A percentile compares a stretch with the other conserved stretches of the same genome.
Evolutionary conservation across 2,888 invertebrate species (phyloP).

Genomic region (Stramonita haemastoma): DNA sequence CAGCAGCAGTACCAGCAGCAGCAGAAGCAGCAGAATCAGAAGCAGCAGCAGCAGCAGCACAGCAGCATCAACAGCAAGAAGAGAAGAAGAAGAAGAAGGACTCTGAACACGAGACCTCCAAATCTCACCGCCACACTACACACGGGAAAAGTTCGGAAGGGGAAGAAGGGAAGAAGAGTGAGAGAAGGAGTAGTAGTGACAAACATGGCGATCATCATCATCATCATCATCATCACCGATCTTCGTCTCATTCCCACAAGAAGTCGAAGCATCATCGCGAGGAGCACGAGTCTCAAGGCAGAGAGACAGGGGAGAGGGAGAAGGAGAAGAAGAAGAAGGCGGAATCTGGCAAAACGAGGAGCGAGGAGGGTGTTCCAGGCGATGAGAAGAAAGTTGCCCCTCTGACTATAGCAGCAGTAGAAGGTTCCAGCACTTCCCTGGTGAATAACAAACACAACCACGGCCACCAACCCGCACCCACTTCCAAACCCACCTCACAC

Average conservation of each 20-base stretch:
- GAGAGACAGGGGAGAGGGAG: neutral
- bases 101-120: neutral
- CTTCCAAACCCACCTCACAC: neutral
- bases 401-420: neutral
- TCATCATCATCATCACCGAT: too few species aligned
- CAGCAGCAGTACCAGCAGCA: neutral
- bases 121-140: neutral
- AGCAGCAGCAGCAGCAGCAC: neutral
- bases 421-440: neutral
- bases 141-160: neutral
- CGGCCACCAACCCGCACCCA: neutral
- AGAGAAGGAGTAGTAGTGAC: neutral
- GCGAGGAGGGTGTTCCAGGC: too few species aligned
- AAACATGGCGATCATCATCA: neutral
- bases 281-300: too few species aligned
- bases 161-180: neutral
- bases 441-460: neutral
- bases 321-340: neutral
- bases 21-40: neutral
- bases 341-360: neutral
- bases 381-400: too few species aligned
- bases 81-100: neutral
- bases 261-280: neutral
- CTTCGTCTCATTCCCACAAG: neutral
- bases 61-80: neutral